phyloP scores from a whole-genome alignment of 64 coral and sea anemone genomes.

The Dendronephthya gigantea region DNA sequence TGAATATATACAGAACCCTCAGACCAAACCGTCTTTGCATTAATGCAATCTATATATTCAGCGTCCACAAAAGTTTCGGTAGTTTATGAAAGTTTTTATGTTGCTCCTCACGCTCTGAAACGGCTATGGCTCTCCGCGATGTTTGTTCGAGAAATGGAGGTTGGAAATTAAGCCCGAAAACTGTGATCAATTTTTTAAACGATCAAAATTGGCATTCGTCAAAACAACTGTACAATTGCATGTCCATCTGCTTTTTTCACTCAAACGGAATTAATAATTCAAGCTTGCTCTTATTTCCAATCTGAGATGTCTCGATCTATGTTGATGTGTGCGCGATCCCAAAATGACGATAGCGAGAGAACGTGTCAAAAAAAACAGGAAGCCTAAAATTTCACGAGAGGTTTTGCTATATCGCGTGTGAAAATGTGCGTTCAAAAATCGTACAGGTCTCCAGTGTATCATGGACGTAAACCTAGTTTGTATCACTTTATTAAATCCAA shows the following conservation, averaged over 20 bases:
- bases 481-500: neutral
- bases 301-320: neutral
- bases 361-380: neutral
- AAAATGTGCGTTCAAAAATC: neutral
- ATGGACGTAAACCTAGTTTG: neutral
- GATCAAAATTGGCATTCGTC: neutral
- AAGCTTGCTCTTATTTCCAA: conserved; percentile 1
- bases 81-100: no score
- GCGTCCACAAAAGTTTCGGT: no score
- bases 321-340: no score
- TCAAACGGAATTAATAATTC: neutral
- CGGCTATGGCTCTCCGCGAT: no score
- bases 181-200: neutral
- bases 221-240: neutral
- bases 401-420: neutral
- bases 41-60: no score
- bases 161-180: neutral
- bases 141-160: no score
- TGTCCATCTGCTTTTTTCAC: conserved; percentile 1
- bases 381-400: neutral
- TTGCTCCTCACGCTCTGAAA: no score
- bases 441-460: neutral
- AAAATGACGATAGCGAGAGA: neutral
- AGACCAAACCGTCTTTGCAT: no score
- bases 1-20: neutral